A percentile compares a stretch with the other conserved stretches of the same genome.
These are phyloP conservation scores for Eurytoma adleriae DNA, from an alignment of 2,888 invertebrate species.

Conservation along the genomic window DNA sequence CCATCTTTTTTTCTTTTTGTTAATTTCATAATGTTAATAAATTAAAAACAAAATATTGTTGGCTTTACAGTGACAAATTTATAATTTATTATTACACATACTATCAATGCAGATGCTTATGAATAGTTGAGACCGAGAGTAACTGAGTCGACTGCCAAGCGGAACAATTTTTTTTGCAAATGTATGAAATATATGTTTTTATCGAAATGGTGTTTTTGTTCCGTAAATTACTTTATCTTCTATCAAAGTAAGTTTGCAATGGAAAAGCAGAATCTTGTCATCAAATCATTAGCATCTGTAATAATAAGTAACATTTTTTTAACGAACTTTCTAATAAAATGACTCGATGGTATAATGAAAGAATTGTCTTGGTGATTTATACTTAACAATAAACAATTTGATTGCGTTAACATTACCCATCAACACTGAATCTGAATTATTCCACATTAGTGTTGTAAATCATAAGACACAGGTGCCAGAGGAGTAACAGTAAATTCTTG, in stretches of 20 bases:
- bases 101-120: conserved; percentile 60
- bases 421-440: conserved; percentile 35
- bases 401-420: conserved; percentile 37
- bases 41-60: conserved; percentile 55
- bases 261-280: conserved; percentile 44
- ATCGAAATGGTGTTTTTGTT: conserved; percentile 50
- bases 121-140: conserved; percentile 62
- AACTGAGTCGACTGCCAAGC: conserved; percentile 63
- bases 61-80: conserved; percentile 56
- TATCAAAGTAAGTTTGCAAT: conserved; percentile 53
- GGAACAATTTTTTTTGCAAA: conserved; percentile 67
- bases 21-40: conserved; percentile 60
- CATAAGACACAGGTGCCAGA: conserved; percentile 51
- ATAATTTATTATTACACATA: conserved; percentile 60
- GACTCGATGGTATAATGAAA: conserved; percentile 52
- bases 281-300: conserved; percentile 56
- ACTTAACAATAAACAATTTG: conserved; percentile 37
- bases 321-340: conserved; percentile 56
- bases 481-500: conserved; percentile 38
- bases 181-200: conserved; percentile 44
- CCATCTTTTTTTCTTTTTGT: conserved; percentile 69
- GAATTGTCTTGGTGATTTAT: conserved; percentile 49
- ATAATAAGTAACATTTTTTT: conserved; percentile 55
- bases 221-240: conserved; percentile 51
- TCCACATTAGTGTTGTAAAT: conserved; percentile 36